Evolutionary conservation across 2,888 invertebrate genomes (phyloP).

Genomic region (Cartodere bifasciata): DNA sequence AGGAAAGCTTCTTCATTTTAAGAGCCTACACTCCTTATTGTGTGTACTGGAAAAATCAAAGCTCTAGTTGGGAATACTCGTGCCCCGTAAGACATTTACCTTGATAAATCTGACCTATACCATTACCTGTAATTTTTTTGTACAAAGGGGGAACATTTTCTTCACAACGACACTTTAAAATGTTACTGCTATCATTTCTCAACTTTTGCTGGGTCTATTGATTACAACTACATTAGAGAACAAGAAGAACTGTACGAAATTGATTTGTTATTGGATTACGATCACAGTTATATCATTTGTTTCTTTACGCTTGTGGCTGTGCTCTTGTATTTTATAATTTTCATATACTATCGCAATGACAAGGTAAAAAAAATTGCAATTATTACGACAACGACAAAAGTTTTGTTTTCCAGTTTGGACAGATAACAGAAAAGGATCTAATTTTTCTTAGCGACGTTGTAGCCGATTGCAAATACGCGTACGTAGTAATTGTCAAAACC

Average conservation of each 20-base stretch:
- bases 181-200: slow-evolving; percentile 5
- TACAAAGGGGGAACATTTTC: slow-evolving; percentile 1
- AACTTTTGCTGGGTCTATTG: slow-evolving; percentile 7
- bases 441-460: slow-evolving; percentile 9
- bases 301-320: slow-evolving; percentile 2
- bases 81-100: slow-evolving; percentile 6
- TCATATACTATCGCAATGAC: slow-evolving; percentile 3
- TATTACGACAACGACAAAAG: no score
- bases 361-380: background rate
- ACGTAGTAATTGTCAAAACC: slow-evolving; percentile 12
- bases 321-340: slow-evolving; percentile 5
- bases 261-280: slow-evolving; percentile 3
- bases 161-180: slow-evolving; percentile 6
- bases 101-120: background rate
- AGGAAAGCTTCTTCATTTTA: no score
- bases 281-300: slow-evolving; percentile 2
- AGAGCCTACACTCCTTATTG: slow-evolving; percentile 7
- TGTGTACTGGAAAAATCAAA: slow-evolving; percentile 4
- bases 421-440: slow-evolving; percentile 8
- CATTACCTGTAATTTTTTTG: background rate
- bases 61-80: slow-evolving; percentile 5
- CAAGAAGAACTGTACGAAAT: slow-evolving; percentile 3
- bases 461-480: slow-evolving; percentile 9
- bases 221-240: slow-evolving; percentile 6
- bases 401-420: no score